A percentile compares a stretch with the other conserved stretches of the same genome.
These are phyloP conservation scores for Leptinotarsa texana DNA, from an alignment of 1,140 invertebrate genomes.

Conservation along the genomic window DNA sequence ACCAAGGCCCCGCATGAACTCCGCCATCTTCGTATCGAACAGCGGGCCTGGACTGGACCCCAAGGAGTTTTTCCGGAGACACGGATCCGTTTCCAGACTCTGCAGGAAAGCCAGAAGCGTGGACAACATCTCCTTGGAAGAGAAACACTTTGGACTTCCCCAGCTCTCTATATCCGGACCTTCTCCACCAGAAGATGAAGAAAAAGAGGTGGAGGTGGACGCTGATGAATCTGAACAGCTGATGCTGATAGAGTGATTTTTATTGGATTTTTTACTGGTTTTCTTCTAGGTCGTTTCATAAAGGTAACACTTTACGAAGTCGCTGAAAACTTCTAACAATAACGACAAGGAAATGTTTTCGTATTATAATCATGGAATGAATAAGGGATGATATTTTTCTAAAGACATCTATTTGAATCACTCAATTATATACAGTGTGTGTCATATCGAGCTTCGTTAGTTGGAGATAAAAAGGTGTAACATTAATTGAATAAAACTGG, in stretches of 20 bases:
- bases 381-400: too few species aligned
- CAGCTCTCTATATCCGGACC: slow-evolving; percentile 77
- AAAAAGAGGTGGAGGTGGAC: slow-evolving; percentile 48
- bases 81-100: slow-evolving; percentile 75
- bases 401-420: too few species aligned
- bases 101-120: slow-evolving; percentile 78
- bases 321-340: too few species aligned
- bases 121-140: slow-evolving; percentile 65
- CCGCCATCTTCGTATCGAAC: slow-evolving; percentile 73
- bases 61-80: slow-evolving; percentile 73
- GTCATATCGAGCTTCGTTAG: too few species aligned
- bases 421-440: too few species aligned
- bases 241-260: not conserved
- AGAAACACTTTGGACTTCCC: slow-evolving; percentile 69
- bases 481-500: too few species aligned
- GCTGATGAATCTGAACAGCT: slow-evolving; percentile 43
- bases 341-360: too few species aligned
- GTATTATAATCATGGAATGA: too few species aligned
- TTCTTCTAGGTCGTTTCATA: too few species aligned
- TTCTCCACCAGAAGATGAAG: slow-evolving; percentile 67
- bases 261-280: too few species aligned
- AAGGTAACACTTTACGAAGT: too few species aligned
- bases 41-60: slow-evolving; percentile 75
- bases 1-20: slow-evolving; percentile 73
- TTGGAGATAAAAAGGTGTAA: too few species aligned